These are phyloP conservation scores for Parelbella ahira DNA, from an alignment of 2,888 invertebrate species.

Conservation along the genomic window DNA sequence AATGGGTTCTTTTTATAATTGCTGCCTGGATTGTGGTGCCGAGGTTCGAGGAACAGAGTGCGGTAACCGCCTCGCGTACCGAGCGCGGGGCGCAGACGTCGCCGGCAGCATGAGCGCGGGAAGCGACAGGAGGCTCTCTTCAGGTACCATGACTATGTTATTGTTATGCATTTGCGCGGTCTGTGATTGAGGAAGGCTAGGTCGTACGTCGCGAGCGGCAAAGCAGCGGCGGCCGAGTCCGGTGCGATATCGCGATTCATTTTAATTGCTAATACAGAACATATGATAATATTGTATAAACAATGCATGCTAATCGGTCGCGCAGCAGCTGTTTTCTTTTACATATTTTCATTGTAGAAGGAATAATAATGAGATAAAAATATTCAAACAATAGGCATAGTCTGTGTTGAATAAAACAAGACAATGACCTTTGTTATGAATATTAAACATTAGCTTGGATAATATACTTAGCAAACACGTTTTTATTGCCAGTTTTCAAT, in stretches of 20 bases:
- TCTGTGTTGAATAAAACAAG: conserved; percentile 13
- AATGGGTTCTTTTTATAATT: conserved; percentile 79
- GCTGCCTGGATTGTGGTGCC: conserved; percentile 76
- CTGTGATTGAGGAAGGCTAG: conserved; percentile 23
- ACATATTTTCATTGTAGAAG: background rate
- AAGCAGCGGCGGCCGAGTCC: background rate
- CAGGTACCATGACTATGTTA: conserved; percentile 58
- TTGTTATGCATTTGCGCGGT: conserved; percentile 52
- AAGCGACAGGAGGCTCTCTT: conserved; percentile 58
- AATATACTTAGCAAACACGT: conserved; percentile 1
- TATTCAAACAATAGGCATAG: conserved; percentile 4
- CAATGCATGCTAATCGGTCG: conserved; percentile 11
- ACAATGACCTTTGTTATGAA: conserved; percentile 25
- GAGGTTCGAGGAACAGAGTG: conserved; percentile 58
- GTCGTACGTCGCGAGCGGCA: background rate
- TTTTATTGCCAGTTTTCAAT: background rate
- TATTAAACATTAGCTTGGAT: conserved; percentile 2
- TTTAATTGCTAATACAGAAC: conserved; percentile 8
- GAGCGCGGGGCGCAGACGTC: conserved; percentile 46
- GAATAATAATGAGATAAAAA: conserved; percentile 10
- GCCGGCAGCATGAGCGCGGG: conserved; percentile 65
- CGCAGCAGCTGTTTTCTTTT: conserved; percentile 17
- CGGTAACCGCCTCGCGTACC: conserved; percentile 46
- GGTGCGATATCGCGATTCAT: conserved; percentile 9
- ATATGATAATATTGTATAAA: conserved; percentile 1